Conservation (phyloP, 2,888 invertebrate genomes). For the Eupsilia transversa region DNA sequence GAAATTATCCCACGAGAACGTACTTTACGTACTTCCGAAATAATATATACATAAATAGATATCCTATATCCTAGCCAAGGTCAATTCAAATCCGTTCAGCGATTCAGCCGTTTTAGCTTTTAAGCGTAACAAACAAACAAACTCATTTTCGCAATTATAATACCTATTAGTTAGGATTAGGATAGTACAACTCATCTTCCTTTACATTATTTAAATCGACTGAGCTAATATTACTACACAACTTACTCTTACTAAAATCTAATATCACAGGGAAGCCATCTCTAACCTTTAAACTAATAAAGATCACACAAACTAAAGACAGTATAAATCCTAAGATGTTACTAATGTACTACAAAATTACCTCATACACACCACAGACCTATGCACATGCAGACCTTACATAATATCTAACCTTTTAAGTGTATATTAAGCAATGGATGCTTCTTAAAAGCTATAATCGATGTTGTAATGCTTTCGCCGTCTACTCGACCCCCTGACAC, state of each 20-base stretch:
- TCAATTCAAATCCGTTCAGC: too few relatives aligned
- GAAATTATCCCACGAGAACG: too few relatives aligned
- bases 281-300: constrained; percentile 41
- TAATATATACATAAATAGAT: too few relatives aligned
- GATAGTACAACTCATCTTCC: neutral
- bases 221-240: neutral
- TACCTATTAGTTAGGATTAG: neutral
- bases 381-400: constrained; percentile 70
- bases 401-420: constrained; percentile 71
- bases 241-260: neutral
- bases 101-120: too few relatives aligned
- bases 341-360: constrained; percentile 52
- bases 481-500: constrained; percentile 65
- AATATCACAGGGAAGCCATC: neutral
- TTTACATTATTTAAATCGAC: constrained; percentile 1
- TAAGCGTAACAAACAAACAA: too few relatives aligned
- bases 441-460: constrained; percentile 73
- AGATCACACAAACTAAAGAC: constrained; percentile 27
- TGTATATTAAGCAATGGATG: constrained; percentile 67
- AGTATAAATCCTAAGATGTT: constrained; percentile 24
- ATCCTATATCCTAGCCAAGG: too few relatives aligned
- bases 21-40: too few relatives aligned
- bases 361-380: constrained; percentile 59
- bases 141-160: too few relatives aligned
- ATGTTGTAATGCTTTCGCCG: constrained; percentile 74